A percentile compares a stretch with the other conserved stretches of the same genome.
These are phyloP conservation scores for Gallinago solitaria DNA, from an alignment of 2,797 vertebrate genomes.

Conservation along the genomic window DNA sequence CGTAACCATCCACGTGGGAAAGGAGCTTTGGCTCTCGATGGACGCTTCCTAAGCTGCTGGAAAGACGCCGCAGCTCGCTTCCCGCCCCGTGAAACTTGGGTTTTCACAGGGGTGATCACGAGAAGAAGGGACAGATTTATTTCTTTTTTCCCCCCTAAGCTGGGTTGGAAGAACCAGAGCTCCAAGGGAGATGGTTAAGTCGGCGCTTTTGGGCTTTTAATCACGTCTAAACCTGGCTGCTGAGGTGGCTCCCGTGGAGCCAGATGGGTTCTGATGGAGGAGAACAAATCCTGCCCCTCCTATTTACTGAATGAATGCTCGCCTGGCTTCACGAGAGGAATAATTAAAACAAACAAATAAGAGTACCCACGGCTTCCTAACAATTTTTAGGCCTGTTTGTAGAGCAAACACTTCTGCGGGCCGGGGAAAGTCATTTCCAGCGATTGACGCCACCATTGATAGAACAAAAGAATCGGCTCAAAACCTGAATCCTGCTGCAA, in stretches of 20 bases:
- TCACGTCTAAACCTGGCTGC: not conserved
- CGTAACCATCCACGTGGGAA: rapidly evolving
- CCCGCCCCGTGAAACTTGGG: not conserved
- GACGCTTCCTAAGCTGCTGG: not conserved
- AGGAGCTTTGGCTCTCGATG: not conserved
- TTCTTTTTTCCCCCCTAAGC: not conserved
- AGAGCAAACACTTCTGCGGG: not conserved
- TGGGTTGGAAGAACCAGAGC: not conserved
- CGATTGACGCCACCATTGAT: not conserved
- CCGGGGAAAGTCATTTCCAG: not conserved
- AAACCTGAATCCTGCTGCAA: not conserved
- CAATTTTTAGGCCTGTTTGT: not conserved
- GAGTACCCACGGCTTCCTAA: not conserved
- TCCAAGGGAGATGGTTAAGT: not conserved
- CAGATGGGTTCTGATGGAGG: not conserved
- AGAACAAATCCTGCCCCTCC: not conserved
- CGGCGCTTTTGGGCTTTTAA: not conserved
- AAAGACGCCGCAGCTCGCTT: rapidly evolving
- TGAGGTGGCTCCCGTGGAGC: not conserved
- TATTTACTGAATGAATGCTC: not conserved
- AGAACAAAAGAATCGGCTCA: not conserved
- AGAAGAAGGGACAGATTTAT: not conserved
- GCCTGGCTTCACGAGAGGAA: not conserved
- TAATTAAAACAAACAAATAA: not conserved
- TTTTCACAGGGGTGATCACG: not conserved